phyloP scores from a whole-genome alignment of 2,797 vertebrate species.

The Hephaestus fuliginosus region DNA sequence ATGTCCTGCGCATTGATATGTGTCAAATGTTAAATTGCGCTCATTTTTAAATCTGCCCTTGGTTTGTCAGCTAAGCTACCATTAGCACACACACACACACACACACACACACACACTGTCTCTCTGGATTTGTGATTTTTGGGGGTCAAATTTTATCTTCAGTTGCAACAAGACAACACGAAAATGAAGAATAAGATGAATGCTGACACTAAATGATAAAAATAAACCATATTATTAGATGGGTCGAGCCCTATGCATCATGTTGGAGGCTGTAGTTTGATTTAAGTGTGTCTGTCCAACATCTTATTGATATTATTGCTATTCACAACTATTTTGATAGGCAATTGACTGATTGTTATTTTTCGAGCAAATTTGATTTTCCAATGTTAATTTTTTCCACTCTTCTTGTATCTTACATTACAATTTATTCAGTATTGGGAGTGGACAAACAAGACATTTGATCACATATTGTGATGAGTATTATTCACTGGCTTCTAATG shows the following conservation, averaged over 20 bases:
- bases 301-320: too few relatives aligned
- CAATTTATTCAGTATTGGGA: too few relatives aligned
- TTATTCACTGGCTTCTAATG: too few relatives aligned
- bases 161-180: neutral
- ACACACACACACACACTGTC: too few relatives aligned
- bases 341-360: too few relatives aligned
- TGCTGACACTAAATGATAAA: neutral
- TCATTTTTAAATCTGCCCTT: constrained; percentile 44
- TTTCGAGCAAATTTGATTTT: too few relatives aligned
- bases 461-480: too few relatives aligned
- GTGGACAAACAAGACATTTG: too few relatives aligned
- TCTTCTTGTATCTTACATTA: too few relatives aligned
- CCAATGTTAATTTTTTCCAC: too few relatives aligned
- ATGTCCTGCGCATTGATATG: neutral
- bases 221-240: neutral
- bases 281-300: neutral
- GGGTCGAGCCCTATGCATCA: neutral
- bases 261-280: neutral
- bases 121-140: too few relatives aligned
- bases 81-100: neutral
- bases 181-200: neutral
- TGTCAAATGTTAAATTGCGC: too few relatives aligned
- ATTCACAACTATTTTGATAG: neutral
- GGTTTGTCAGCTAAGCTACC: constrained; percentile 34
- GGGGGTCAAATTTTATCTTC: neutral